Evolutionary conservation across 2,888 invertebrate genomes (phyloP), one percentile per base, ranked within the genome.

Genomic region (Stenichneumon culpator): DNA sequence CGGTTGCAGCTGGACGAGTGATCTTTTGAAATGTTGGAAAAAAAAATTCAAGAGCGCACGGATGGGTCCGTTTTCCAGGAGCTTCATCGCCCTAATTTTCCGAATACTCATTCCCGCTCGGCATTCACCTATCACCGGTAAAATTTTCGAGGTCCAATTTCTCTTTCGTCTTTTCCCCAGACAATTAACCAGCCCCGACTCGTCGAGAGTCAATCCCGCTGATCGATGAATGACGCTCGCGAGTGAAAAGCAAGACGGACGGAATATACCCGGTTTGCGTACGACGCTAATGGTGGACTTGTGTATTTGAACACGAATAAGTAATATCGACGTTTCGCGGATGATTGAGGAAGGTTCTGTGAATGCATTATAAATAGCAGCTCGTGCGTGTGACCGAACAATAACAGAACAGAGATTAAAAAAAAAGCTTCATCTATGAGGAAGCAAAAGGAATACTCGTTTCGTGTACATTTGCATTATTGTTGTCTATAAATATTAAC

Each of bases 311-410:
- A 47, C 9, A 19, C 28, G 39, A 57, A 73, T 74, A 11, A 44
- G 63, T 25, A 22, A 47, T 39, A 36, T 36, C 67, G 63, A 36
- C 74, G 19, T 65, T 75, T 65, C 32, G 36, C 50, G 44, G 22
- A 36, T 32, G 36, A 65, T 79, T 79, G 63, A 63, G 65, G 72
- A 65, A 50, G 52, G 36, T 16, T 57, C 22, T 9, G 16, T 65
- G 63, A 72, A 72, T 79, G 50, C 65, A 25, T 52, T 79, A 72
- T 50, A 70, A 79, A 72, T 47, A 78, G 75, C 32, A 32, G 16
- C 47, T 65, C 75, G 65, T 50, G 50, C 65, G 50, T 52, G 52
- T 19, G 22, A 25, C 25, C 16, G 6, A 50, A 32, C 32, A 65
- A 52, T 32, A 75, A 74, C 63, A 65, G 50, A 25, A 25, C 36